These are phyloP conservation scores for Coboldia fuscipes DNA, from an alignment of 1,140 invertebrate species.

Conservation along the genomic window DNA sequence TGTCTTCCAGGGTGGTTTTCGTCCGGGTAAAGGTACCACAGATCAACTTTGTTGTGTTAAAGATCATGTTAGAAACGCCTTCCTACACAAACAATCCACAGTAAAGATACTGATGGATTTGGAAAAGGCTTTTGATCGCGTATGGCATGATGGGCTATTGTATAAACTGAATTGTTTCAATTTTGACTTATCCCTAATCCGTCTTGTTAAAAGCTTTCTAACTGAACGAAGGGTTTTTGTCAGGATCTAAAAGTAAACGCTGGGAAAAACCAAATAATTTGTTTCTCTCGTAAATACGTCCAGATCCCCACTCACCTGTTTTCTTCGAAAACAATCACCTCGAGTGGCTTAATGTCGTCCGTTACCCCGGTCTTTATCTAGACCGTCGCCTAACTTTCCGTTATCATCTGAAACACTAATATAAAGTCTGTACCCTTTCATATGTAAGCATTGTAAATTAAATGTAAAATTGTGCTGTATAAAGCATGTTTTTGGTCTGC, in stretches of 20 bases:
- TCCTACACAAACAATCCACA: constrained; percentile 9
- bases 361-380: no score
- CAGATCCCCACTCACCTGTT: no score
- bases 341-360: no score
- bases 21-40: constrained; percentile 11
- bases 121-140: constrained; percentile 14
- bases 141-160: constrained; percentile 14
- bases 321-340: no score
- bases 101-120: constrained; percentile 12
- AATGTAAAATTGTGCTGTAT: no score
- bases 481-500: no score
- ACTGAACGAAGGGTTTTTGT: constrained; percentile 8
- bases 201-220: constrained; percentile 6
- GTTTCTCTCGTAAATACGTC: no score
- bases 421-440: no score
- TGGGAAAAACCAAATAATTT: no score
- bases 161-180: constrained; percentile 9
- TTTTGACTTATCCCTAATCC: constrained; percentile 6
- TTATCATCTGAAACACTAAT: no score
- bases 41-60: constrained; percentile 15
- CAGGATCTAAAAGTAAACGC: constrained; percentile 5
- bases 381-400: no score
- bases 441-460: no score
- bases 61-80: constrained; percentile 10
- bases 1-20: constrained; percentile 19